Conservation (phyloP, 2,888 invertebrate genomes). For the Amblyjoppa fuscipennis region DNA sequence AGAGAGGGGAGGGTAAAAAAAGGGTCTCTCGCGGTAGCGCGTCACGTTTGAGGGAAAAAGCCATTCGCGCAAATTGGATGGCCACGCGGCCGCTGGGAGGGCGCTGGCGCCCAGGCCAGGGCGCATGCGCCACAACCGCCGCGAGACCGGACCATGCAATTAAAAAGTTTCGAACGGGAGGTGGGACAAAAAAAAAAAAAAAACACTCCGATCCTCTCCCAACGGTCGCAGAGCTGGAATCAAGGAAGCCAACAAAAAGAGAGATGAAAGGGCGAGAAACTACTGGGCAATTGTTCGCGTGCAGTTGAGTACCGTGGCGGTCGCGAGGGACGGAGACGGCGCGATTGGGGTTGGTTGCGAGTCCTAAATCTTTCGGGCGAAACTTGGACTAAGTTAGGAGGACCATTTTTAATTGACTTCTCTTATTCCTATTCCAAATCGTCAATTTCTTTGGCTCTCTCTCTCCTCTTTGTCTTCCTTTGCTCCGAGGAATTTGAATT, state of each 20-base stretch:
- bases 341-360: background rate
- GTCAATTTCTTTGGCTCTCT: conserved; percentile 4
- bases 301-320: conserved; percentile 51
- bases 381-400: conserved; percentile 21
- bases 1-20: conserved; percentile 27
- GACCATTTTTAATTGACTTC: conserved; percentile 64
- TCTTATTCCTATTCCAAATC: conserved; percentile 50
- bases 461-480: conserved; percentile 4
- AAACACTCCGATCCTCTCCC: conserved; percentile 29
- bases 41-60: conserved; percentile 78
- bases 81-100: conserved; percentile 70
- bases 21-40: conserved; percentile 59
- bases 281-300: conserved; percentile 61
- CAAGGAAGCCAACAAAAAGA: conserved; percentile 37
- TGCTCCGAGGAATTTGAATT: conserved; percentile 36
- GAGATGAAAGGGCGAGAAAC: conserved; percentile 51
- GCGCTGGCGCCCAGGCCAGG: too few species aligned
- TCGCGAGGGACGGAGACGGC: background rate
- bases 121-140: background rate
- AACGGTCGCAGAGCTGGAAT: conserved; percentile 40
- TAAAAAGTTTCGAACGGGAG: conserved; percentile 81
- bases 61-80: conserved; percentile 83
- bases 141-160: conserved; percentile 79
- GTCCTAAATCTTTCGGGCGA: conserved; percentile 57
- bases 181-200: conserved; percentile 68